Evolutionary conservation across 2,113 vertebrate species (phyloP).

Genomic region (Dascyllus trimaculatus): DNA sequence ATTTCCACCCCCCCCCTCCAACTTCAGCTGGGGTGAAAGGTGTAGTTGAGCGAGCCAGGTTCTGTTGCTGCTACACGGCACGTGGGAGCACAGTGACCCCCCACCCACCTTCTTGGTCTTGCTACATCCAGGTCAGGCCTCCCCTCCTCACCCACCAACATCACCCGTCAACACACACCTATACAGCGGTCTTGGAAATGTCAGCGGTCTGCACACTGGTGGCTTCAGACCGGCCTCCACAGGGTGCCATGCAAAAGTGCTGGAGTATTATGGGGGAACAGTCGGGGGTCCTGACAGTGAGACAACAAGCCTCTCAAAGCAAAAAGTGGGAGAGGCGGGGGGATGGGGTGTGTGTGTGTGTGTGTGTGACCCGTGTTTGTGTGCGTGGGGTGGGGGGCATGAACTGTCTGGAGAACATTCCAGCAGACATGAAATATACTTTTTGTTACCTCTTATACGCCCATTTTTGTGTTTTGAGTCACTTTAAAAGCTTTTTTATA

Average conservation of each 20-base stretch:
- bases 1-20: constrained; percentile 58
- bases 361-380: neutral
- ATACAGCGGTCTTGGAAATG: neutral
- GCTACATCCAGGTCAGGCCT: constrained; percentile 70
- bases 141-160: constrained; percentile 53
- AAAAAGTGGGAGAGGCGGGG: no score
- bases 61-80: constrained; percentile 52
- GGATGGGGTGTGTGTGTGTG: no score
- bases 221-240: constrained; percentile 31
- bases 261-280: constrained; percentile 63
- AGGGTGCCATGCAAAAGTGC: constrained; percentile 32
- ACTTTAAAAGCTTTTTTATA: neutral
- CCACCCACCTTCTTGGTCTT: constrained; percentile 47
- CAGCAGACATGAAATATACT: constrained; percentile 35
- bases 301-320: constrained; percentile 53
- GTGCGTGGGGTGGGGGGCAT: neutral
- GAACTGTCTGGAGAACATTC: constrained; percentile 42
- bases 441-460: neutral
- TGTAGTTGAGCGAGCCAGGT: constrained; percentile 59
- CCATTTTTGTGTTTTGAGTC: neutral
- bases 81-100: constrained; percentile 59
- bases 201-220: neutral
- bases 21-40: constrained; percentile 60
- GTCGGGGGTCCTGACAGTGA: constrained; percentile 46
- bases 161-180: constrained; percentile 15